Conservation (phyloP, 1,140 invertebrate genomes). For the Microvelia longipes region DNA sequence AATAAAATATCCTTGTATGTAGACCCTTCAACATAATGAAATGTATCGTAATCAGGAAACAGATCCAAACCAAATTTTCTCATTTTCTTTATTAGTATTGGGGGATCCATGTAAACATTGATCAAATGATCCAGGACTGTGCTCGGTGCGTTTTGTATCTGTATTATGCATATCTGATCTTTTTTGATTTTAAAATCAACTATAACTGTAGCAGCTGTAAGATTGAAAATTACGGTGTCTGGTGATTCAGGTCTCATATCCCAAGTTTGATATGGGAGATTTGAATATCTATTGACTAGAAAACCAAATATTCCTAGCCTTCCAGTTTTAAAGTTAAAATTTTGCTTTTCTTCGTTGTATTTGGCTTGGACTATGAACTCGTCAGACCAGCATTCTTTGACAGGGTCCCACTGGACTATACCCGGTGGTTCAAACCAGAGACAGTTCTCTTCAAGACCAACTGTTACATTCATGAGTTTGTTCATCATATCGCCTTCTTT, state of each 20-base stretch:
- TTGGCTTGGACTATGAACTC: slow-evolving; percentile 63
- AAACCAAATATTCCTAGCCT: slow-evolving; percentile 40
- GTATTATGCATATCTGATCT: slow-evolving; percentile 35
- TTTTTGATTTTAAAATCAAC: slow-evolving; percentile 43
- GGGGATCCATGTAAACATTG: slow-evolving; percentile 37
- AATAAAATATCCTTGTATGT: slow-evolving; percentile 55
- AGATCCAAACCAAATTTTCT: slow-evolving; percentile 63
- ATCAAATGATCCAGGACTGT: slow-evolving; percentile 37
- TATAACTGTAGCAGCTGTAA: slow-evolving; percentile 50
- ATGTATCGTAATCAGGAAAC: slow-evolving; percentile 74
- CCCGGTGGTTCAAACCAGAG: slow-evolving; percentile 70
- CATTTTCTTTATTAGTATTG: slow-evolving; percentile 42
- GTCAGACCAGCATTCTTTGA: slow-evolving; percentile 47
- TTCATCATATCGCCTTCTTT: slow-evolving; percentile 16
- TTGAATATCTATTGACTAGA: slow-evolving; percentile 51
- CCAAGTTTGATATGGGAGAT: slow-evolving; percentile 73
- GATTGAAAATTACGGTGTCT: slow-evolving; percentile 40
- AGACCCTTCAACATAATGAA: slow-evolving; percentile 60
- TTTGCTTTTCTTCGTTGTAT: slow-evolving; percentile 65
- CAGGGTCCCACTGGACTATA: slow-evolving; percentile 56
- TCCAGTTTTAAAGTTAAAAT: slow-evolving; percentile 8
- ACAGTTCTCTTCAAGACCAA: slow-evolving; percentile 51
- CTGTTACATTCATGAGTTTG: slow-evolving; percentile 15
- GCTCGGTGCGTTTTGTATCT: slow-evolving; percentile 39
- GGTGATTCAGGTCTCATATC: slow-evolving; percentile 53